Percentiles rank a stretch among this genome's conserved stretches.
These are phyloP conservation scores for Colletes gigas DNA, from an alignment of 1,140 invertebrate species.

Conservation along the genomic window DNA sequence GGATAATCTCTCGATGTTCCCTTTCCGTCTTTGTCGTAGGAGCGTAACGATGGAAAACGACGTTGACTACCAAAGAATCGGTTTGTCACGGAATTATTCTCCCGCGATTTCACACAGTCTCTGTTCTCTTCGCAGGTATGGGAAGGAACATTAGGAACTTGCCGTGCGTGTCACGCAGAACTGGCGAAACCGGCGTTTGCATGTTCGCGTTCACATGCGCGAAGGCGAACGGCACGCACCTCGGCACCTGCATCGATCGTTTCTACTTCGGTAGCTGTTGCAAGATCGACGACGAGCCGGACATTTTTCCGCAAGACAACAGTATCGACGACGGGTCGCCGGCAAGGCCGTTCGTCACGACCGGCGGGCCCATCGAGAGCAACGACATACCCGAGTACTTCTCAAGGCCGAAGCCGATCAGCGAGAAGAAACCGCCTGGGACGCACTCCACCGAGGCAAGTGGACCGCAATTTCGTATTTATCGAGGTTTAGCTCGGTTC, in stretches of 20 bases:
- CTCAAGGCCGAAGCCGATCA: conserved; percentile 70
- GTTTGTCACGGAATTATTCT: background rate
- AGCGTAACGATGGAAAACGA: too few relatives aligned
- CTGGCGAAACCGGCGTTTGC: conserved; percentile 90
- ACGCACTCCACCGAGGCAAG: conserved; percentile 39
- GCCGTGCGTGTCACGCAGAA: conserved; percentile 90
- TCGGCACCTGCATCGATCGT: conserved; percentile 94
- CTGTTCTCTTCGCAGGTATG: conserved; percentile 82
- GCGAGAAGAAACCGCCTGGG: conserved; percentile 61
- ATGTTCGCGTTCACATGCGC: conserved; percentile 97
- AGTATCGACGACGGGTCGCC: conserved; percentile 74
- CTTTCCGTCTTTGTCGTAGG: too few relatives aligned
- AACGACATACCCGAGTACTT: conserved; percentile 78
- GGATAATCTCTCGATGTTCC: too few relatives aligned
- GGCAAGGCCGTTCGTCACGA: conserved; percentile 68
- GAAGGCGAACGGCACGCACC: conserved; percentile 93
- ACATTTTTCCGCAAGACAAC: conserved; percentile 79
- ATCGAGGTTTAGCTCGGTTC: background rate
- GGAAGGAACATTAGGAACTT: conserved; percentile 93
- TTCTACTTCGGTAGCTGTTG: conserved; percentile 97
- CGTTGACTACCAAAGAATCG: background rate
- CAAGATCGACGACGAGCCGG: conserved; percentile 83
- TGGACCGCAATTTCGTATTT: conserved; percentile 13
- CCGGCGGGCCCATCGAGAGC: conserved; percentile 72
- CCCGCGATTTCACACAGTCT: background rate